Conservation (phyloP, 2,888 invertebrate genomes). For the Zygothrica quintamaculata region DNA sequence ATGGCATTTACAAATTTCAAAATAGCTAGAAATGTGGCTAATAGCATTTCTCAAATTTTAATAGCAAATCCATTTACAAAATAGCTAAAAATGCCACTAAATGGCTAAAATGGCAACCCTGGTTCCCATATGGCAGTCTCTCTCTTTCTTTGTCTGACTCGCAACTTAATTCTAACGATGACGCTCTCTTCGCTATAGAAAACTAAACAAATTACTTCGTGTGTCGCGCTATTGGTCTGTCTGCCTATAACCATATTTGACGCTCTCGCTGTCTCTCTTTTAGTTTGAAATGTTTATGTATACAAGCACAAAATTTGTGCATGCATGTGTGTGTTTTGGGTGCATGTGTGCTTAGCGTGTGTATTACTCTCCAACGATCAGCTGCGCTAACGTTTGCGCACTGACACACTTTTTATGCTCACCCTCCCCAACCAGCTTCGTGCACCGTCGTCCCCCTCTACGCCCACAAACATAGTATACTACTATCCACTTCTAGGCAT, state of each 20-base stretch:
- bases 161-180: neutral
- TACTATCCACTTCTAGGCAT: neutral
- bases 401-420: slow-evolving; percentile 70
- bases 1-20: no score
- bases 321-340: neutral
- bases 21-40: no score
- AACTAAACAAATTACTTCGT: neutral
- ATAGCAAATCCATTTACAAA: no score
- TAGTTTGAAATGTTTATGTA: neutral
- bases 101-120: no score
- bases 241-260: slow-evolving; percentile 2
- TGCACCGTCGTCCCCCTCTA: neutral
- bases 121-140: no score
- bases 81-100: no score
- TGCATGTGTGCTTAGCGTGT: slow-evolving; percentile 10
- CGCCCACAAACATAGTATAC: no score
- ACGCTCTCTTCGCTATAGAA: neutral
- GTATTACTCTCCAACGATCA: slow-evolving; percentile 56
- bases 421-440: neutral
- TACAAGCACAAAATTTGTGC: neutral
- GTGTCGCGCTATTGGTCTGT: neutral
- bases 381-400: slow-evolving; percentile 78
- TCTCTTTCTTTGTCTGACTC: slow-evolving; percentile 8
- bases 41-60: no score
- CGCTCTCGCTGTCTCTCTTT: neutral